Evolutionary conservation across 2,797 vertebrate species (phyloP), one percentile per base, ranked within the genome.

Genomic region (Accipiter superciliosus): DNA sequence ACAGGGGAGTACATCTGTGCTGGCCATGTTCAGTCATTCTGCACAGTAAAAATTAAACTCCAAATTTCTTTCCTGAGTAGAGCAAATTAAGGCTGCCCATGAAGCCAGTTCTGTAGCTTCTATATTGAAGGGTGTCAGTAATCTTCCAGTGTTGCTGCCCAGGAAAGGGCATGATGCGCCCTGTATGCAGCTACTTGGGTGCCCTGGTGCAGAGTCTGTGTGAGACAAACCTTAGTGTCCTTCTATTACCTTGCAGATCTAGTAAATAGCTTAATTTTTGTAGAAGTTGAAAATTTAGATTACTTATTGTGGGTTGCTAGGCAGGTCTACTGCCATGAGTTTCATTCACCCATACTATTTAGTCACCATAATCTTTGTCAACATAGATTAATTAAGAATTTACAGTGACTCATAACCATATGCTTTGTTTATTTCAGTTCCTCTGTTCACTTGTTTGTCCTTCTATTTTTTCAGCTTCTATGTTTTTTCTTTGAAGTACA

Each of bases 401-500:
- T 87, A 20, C 16, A 76, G 73, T 86, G 85, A 90, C 45, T 95
- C 79, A 87, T 77, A 91, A 69, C 63, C 90, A 62, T 87, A 65
- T 89, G 77, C 21, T 94, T 94, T 93, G 63, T 88, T 89, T 87
- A 52, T 89, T 86, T 95, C 58, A 59, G 26, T 94, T 92, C 24
- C n/a, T 89, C 71, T 94, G 76, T 93, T 94, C 89, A 92, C 50
- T 94, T 95, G 45, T 92, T 93, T 28, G 39, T 89, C 84, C 8
- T 47, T 57, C 39, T 88, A 10, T 77, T 93, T 73, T 77, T 73
- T 70, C 33, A 65, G 37, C 45, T 83, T 96, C 44, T 87, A 6
- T 77, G 33, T 61, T 90, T 86, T 88, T 85, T 42, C 4, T 5
- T 85, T 69, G 71, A 89, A 65, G 44, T 82, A 58, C 29, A 70